phyloP scores from a whole-genome alignment of 2,888 invertebrate species.

The Drosophila aldrichi region DNA sequence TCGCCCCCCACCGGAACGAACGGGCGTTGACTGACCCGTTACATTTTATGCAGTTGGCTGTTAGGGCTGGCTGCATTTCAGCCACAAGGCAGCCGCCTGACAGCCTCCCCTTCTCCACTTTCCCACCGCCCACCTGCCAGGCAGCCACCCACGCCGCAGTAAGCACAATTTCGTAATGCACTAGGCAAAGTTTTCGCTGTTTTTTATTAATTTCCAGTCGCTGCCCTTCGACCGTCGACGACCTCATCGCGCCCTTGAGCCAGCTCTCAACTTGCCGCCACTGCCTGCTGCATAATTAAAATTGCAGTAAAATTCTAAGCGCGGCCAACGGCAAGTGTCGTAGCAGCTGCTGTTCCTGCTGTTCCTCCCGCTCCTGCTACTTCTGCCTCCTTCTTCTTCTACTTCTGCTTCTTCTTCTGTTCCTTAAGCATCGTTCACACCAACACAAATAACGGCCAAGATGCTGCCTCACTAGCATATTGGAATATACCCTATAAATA shows the following conservation, averaged over 20 bases:
- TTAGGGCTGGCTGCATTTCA: slow-evolving; percentile 63
- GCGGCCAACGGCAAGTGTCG: slow-evolving; percentile 36
- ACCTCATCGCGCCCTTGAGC: slow-evolving; percentile 61
- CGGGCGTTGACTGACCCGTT: slow-evolving; percentile 56
- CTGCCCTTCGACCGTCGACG: slow-evolving; percentile 15
- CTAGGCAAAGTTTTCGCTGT: slow-evolving; percentile 67
- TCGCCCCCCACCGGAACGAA: slow-evolving; percentile 22
- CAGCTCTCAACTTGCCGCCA: slow-evolving; percentile 24
- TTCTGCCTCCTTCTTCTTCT: neutral
- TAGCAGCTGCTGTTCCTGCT: slow-evolving; percentile 22
- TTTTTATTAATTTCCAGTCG: slow-evolving; percentile 72
- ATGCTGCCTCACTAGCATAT: too few relatives aligned
- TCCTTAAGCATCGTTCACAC: slow-evolving; percentile 31
- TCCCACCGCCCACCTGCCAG: neutral
- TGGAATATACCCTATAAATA: neutral
- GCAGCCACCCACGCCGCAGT: slow-evolving; percentile 1
- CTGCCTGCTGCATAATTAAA: slow-evolving; percentile 72
- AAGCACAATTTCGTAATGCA: slow-evolving; percentile 57
- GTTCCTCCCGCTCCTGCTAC: neutral
- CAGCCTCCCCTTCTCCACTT: neutral
- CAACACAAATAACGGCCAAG: slow-evolving; percentile 1
- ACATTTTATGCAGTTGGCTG: slow-evolving; percentile 75
- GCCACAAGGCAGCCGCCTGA: slow-evolving; percentile 48
- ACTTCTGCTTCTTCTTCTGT: neutral
- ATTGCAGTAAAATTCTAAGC: slow-evolving; percentile 68